phyloP scores from a whole-genome alignment of 2,888 invertebrate species.

The Dolomedes plantarius region DNA sequence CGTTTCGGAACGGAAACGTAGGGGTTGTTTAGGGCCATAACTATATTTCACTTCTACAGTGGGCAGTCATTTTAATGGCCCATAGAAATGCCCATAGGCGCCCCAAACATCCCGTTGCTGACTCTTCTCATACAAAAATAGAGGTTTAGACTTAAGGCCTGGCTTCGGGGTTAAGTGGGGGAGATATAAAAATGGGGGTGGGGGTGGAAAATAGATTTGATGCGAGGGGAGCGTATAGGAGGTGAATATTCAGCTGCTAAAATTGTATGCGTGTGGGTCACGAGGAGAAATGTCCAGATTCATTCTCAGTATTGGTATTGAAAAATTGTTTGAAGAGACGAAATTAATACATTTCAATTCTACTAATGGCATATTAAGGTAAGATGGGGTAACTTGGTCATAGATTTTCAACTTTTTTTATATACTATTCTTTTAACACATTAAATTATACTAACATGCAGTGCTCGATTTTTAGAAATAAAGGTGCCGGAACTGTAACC shows the following conservation, averaged over 20 bases:
- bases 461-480: too few species aligned
- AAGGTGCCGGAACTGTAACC: too few species aligned
- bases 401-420: too few species aligned
- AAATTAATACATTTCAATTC: too few species aligned
- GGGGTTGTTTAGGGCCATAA: constrained; percentile 51
- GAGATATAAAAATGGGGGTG: constrained; percentile 18
- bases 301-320: too few species aligned
- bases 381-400: too few species aligned
- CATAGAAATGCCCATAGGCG: constrained; percentile 65
- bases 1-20: constrained; percentile 51
- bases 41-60: constrained; percentile 69
- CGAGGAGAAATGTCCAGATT: too few species aligned
- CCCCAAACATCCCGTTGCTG: background rate
- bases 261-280: too few species aligned
- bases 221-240: background rate
- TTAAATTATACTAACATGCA: too few species aligned
- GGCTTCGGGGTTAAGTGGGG: constrained; percentile 39
- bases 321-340: too few species aligned
- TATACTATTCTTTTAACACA: too few species aligned
- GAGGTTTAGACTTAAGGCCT: constrained; percentile 12
- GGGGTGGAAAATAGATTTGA: background rate
- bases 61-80: constrained; percentile 67
- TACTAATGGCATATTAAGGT: too few species aligned
- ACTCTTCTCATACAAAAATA: constrained; percentile 45
- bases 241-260: background rate